Evolutionary conservation across 2,888 invertebrate genomes (phyloP), one percentile per base, ranked within the genome.

Genomic region (Galerucella nymphaeae): DNA sequence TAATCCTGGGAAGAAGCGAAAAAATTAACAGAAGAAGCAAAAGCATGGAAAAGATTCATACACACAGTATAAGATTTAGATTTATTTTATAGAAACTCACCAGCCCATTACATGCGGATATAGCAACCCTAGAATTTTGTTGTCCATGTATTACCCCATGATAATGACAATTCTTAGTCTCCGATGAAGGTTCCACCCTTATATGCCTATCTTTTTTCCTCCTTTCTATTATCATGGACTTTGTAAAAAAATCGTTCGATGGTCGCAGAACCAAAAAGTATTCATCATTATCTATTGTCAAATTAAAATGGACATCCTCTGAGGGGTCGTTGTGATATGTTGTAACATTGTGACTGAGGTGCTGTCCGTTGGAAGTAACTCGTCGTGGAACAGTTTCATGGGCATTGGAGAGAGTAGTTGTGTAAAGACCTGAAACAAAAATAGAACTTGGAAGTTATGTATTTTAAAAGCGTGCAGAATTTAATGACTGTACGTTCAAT

Each of bases 21-120:
- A 23, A 23, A 0, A 23, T 23, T 23, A 30, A 30, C 30, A 30
- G 6, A 30, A 30, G 30, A 30, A 6, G 6, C 6, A 30, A 30
- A 30, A 30, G 30, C 30, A 30, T 30, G 3, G 30, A 6, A 30
- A 30, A 30, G 6, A 6, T 30, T 30, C 30, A 30, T 30, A 30
- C 1, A 6, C 6, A 30, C 30, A 30, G 30, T 30, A 30, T 30
- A 30, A 30, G 30, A 30, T 30, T 30, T 6, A 30, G 5, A 30
- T 30, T 6, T 30, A 23, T 38, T 38, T 38, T 38, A 38, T 38
- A 8, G 9, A 38, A 42, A 88, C 94, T 93, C 86, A 96, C 96
- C 90, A 96, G 87, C 83, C 96, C 96, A 84, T 93, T 90, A 85
- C 96, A 96, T 18, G 95, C 91, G 14, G 95, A 95, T 71, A 96